Percentiles rank a stretch among this genome's conserved stretches.
Evolutionary conservation across 2,888 invertebrate species (phyloP).

Genomic region (Lordiphosa andalusiaca): DNA sequence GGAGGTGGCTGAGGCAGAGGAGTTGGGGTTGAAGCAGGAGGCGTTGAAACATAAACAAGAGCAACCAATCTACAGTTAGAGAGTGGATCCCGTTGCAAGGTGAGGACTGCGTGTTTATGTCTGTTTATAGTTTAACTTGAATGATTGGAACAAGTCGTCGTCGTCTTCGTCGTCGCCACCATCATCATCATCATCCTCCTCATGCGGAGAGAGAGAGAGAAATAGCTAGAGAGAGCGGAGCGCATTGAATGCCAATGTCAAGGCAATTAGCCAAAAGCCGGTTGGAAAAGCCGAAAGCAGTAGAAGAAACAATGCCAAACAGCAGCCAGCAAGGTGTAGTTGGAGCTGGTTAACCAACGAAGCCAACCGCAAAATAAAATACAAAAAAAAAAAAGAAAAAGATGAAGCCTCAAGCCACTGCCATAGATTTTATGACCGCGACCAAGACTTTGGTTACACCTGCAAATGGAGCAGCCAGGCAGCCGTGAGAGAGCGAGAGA

Average conservation of each 20-base stretch:
- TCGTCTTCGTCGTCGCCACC: not conserved
- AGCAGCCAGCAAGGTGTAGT: slow-evolving; percentile 21
- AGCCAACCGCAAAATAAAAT: slow-evolving; percentile 29
- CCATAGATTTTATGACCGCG: slow-evolving; percentile 66
- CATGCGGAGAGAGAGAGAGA: slow-evolving; percentile 4
- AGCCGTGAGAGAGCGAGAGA: slow-evolving; percentile 15
- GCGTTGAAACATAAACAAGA: not conserved
- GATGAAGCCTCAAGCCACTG: slow-evolving; percentile 46
- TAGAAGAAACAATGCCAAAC: slow-evolving; percentile 32
- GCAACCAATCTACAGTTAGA: slow-evolving; percentile 6
- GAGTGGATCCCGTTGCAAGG: slow-evolving; percentile 8
- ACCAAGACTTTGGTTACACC: slow-evolving; percentile 59
- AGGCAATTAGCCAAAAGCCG: slow-evolving; percentile 74
- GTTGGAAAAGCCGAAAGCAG: slow-evolving; percentile 64
- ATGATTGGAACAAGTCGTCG: slow-evolving; percentile 42
- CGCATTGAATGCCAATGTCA: slow-evolving; percentile 69
- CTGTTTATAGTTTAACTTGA: slow-evolving; percentile 44
- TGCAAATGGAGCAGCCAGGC: slow-evolving; percentile 58
- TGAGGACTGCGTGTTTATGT: slow-evolving; percentile 33
- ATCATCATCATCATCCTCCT: not conserved
- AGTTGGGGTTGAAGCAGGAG: not conserved
- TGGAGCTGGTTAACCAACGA: slow-evolving; percentile 31
- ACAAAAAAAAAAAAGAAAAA: slow-evolving; percentile 39
- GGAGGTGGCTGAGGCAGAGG: not conserved
- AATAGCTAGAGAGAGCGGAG: slow-evolving; percentile 25